phyloP scores from a whole-genome alignment of 2,888 invertebrate genomes.

The Strigamia transsilvanica region DNA sequence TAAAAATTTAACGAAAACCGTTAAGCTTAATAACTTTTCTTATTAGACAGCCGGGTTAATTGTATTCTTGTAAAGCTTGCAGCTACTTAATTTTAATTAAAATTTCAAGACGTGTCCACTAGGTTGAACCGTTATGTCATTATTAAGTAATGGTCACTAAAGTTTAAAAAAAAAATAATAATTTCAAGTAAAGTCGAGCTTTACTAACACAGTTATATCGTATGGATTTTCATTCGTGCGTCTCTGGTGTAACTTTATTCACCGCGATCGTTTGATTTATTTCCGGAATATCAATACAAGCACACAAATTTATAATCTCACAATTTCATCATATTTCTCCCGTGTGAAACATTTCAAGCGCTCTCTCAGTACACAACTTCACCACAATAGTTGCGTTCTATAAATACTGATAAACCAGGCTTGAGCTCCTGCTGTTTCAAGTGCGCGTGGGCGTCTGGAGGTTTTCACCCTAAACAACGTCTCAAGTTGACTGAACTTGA shows the following conservation, averaged over 20 bases:
- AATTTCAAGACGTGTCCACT: neutral
- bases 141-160: neutral
- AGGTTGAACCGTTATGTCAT: neutral
- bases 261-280: no score
- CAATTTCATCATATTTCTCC: neutral
- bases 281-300: no score
- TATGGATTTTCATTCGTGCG: no score
- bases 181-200: no score
- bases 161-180: no score
- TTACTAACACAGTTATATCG: no score
- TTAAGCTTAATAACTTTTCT: neutral
- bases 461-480: conserved; percentile 28
- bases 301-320: neutral
- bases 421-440: conserved; percentile 13
- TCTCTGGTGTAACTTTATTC: no score
- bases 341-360: neutral
- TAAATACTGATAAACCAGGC: conserved; percentile 11
- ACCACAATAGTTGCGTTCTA: neutral
- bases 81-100: neutral
- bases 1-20: neutral
- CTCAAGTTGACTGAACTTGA: conserved; percentile 42
- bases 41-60: neutral
- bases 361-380: neutral
- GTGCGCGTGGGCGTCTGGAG: conserved; percentile 30
- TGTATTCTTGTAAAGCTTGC: neutral